Percentiles rank a stretch among this genome's conserved stretches.
These are phyloP conservation scores for Verasper variegatus DNA, from an alignment of 2,113 vertebrate genomes.

Conservation along the genomic window DNA sequence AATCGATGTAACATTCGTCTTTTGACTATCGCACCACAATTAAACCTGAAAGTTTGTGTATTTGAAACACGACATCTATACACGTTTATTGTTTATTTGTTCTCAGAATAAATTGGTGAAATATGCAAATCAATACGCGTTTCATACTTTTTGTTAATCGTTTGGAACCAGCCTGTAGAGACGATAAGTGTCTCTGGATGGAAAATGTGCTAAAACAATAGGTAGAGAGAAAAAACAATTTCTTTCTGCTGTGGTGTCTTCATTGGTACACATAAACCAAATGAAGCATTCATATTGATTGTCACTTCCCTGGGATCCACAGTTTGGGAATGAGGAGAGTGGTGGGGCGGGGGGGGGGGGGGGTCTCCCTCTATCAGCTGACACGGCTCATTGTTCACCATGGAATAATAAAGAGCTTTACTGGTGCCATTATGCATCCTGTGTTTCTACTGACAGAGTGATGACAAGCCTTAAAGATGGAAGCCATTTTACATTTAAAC, in stretches of 20 bases:
- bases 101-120: no score
- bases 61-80: neutral
- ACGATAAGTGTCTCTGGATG: constrained; percentile 12
- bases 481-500: constrained; percentile 61
- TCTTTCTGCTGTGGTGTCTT: constrained; percentile 43
- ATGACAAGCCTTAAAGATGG: constrained; percentile 62
- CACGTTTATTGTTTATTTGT: neutral
- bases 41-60: constrained; percentile 3
- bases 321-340: constrained; percentile 50
- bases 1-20: constrained; percentile 1
- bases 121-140: neutral
- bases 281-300: constrained; percentile 80
- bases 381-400: constrained; percentile 74
- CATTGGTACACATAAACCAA: constrained; percentile 70
- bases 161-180: constrained; percentile 10
- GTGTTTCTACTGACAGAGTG: constrained; percentile 55
- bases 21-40: constrained; percentile 11
- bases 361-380: constrained; percentile 61
- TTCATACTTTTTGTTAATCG: neutral
- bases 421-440: constrained; percentile 56
- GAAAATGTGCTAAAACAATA: constrained; percentile 41
- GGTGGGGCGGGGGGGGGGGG: constrained; percentile 34
- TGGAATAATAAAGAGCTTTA: constrained; percentile 74
- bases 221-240: constrained; percentile 27
- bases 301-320: constrained; percentile 62